Conservation (phyloP, 2,797 vertebrate genomes). For the Jordanella pulchra region DNA sequence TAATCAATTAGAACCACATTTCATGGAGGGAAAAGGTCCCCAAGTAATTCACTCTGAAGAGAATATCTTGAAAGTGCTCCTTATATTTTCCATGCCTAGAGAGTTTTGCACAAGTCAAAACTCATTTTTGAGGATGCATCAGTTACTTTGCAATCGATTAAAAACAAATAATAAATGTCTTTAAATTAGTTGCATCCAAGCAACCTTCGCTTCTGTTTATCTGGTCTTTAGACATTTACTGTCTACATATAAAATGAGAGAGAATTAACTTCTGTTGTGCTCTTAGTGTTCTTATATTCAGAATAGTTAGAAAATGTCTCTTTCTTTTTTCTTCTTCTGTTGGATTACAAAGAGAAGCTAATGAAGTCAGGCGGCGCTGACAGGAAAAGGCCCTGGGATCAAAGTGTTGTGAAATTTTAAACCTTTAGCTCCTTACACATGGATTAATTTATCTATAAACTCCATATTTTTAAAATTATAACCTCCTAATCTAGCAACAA, state of each 20-base stretch:
- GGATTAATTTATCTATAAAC: background rate
- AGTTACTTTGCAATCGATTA: too few species aligned
- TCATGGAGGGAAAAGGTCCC: too few species aligned
- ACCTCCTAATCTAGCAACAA: background rate
- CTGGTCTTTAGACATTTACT: background rate
- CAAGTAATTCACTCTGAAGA: too few species aligned
- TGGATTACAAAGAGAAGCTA: background rate
- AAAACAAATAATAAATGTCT: background rate
- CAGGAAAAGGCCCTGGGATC: background rate
- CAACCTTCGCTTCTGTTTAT: background rate
- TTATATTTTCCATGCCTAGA: too few species aligned
- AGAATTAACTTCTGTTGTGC: background rate
- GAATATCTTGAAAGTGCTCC: too few species aligned
- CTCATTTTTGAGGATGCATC: too few species aligned
- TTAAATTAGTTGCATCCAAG: background rate
- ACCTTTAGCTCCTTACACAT: background rate
- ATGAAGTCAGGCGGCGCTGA: background rate
- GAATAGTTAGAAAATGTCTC: background rate
- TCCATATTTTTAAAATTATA: background rate
- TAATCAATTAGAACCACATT: too few species aligned
- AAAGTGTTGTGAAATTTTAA: constrained; percentile 4
- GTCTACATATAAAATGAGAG: background rate
- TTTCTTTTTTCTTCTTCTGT: background rate
- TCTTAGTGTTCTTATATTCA: background rate
- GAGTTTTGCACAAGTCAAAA: too few species aligned